Percentiles rank a stretch among this genome's conserved stretches.
phyloP scores from a whole-genome alignment of 2,113 vertebrate species.

The Chionis minor region DNA sequence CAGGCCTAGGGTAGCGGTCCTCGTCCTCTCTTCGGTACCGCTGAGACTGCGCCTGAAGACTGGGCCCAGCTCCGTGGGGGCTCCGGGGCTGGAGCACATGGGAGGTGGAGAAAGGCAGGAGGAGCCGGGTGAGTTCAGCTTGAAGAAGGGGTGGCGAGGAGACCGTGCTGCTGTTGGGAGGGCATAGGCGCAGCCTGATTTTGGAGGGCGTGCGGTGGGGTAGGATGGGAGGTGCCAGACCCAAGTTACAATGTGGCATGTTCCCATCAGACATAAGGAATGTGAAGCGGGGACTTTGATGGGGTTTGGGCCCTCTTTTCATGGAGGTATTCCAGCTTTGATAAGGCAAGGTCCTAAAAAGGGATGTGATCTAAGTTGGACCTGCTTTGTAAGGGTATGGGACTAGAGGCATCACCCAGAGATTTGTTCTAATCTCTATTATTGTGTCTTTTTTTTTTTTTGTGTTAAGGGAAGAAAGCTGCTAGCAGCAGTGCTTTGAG shows the following conservation, averaged over 20 bases:
- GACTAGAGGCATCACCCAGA: no score
- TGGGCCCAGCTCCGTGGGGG: no score
- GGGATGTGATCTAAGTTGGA: accelerated
- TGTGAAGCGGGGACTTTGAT: accelerated
- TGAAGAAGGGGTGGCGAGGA: neutral
- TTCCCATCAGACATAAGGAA: neutral
- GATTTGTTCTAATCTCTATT: accelerated
- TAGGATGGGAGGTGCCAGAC: neutral
- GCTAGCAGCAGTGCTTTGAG: neutral
- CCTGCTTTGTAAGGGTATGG: neutral
- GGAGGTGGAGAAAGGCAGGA: no score
- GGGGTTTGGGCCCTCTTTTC: neutral
- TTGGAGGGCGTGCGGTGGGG: no score
- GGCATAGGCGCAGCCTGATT: no score
- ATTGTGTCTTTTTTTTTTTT: no score
- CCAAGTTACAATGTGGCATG: neutral
- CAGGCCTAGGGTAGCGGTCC: no score
- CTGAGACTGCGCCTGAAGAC: neutral
- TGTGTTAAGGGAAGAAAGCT: neutral
- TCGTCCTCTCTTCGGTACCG: neutral
- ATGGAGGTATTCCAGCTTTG: neutral
- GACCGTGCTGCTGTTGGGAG: neutral
- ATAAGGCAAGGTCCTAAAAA: neutral
- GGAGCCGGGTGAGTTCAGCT: neutral
- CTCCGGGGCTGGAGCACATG: neutral